Base-by-base conservation (phyloP, 2,888 invertebrate genomes). In the Tinea pellionella region DNA sequence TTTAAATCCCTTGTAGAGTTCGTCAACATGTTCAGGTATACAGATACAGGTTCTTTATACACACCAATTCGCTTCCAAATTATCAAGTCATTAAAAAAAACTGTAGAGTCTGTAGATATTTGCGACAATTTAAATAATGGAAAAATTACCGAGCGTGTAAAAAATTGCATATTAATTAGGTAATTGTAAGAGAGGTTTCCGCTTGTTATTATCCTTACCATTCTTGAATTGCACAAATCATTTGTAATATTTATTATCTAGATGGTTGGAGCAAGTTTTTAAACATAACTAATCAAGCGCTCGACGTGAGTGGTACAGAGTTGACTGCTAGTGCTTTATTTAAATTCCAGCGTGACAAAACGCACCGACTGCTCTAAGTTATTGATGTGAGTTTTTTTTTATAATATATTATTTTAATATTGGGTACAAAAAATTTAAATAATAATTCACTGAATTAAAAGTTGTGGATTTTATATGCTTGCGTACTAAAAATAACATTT, bases 131-230 rank as follows among this genome's bases (percentile, higher is more conserved):
- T 12, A n/a, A 37, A 37, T 9, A 24, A 24, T 37, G 9, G 11
- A 37, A 12, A 37, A 37, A 37, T 37, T 37, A 37, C 37, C n/a
- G 9, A 9, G 3, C n/a, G 9, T 9, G 6, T 12, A 2, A 1
- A 9, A 2, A 9, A 37, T 12, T 37, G 9, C 2, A 2, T 12
- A 37, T 47, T 47, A 47, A 47, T 15, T 16, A 15, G 47, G 47
- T 15, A 47, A 41, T 41, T 41, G 41, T 41, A 8, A 8, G 15
- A 16, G 47, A 16, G 16, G n/a, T 47, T 2, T 15, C 47, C 16
- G 47, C 16, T 47, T 16, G 24, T 3, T 24, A 47, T n/a, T 47
- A 47, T 47, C 53, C 53, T 53, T 53, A 53, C 53, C 53, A 53
- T 53, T 19, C 15, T 47, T 37, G 24, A 11, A 51, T 51, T 51